Base-by-base conservation (phyloP, 2,113 vertebrate species). In the Anhinga rufa region DNA sequence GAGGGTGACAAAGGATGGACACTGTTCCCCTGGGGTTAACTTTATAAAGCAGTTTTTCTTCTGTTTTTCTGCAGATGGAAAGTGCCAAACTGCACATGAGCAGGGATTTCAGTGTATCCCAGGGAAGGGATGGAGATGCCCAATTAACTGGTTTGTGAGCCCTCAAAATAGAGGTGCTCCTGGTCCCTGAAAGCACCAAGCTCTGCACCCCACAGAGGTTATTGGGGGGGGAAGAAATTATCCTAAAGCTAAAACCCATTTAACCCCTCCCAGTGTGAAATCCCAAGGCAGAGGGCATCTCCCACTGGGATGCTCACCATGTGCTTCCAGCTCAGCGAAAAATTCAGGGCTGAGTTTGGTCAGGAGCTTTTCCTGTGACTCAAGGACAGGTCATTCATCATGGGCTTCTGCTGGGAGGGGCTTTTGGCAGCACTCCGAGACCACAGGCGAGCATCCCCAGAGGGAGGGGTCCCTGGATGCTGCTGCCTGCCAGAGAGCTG, bases 401-500 rank as follows among this genome's bases (percentile, higher is more conserved):
- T 2, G 38, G 52, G 25, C 17, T 58, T 21, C 46, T 44, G 29
- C 32, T 28, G 52, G 71, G 28, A 28, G n/a, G 26, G 42, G 31
- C 22, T 31, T 46, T 8, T 14, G 5, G 61, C 17, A 44, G 66
- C 0, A 1, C 26, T 28, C 24, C 1, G 4, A 40, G 46, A 26
- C 26, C 7, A 9, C 0, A 3, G 17, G 8, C 0, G 17, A 64
- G 60, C 60, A 29, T 57, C 48, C 58, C 26, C 0, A 3, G 25
- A 16, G 25, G 10, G 25, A 70, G 14, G 0, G 0, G 22, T 58
- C 29, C 57, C 38, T 51, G 74, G 61, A 17, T 42, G 69, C 12
- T 22, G 72, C 48, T 36, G 51, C 19, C 31, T 9, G 20, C 42
- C 10, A 5, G 48, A 57, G 14, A 52, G 14, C 57, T 48, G 80